Evolutionary conservation across 2,797 vertebrate genomes (phyloP).

Genomic region (Phaenicophaeus curvirostris): DNA sequence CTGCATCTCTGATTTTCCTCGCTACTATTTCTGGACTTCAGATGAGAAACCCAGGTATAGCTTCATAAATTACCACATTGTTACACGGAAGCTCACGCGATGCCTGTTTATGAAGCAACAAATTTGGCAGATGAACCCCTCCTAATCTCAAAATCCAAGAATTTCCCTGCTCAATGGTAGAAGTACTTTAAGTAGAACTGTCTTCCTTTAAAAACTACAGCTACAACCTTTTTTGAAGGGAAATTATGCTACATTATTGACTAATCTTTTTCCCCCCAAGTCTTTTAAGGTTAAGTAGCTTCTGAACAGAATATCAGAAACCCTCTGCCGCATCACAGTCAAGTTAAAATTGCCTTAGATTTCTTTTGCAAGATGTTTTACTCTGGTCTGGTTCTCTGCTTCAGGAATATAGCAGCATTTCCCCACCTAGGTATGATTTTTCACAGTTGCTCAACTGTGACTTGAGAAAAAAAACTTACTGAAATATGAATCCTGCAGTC

Average conservation of each 20-base stretch:
- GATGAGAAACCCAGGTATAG: neutral
- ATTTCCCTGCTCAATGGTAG: neutral
- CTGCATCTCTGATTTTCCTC: constrained; percentile 25
- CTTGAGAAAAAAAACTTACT: neutral
- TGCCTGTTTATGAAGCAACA: neutral
- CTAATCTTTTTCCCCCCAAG: no score
- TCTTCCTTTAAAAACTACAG: neutral
- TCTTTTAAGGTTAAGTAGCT: neutral
- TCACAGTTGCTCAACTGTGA: neutral
- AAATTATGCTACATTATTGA: neutral
- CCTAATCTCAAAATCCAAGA: neutral
- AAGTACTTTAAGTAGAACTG: neutral
- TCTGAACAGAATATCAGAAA: neutral
- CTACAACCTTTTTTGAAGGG: neutral
- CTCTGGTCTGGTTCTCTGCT: neutral
- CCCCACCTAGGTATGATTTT: neutral
- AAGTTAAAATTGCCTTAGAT: neutral
- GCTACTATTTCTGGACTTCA: constrained; percentile 19
- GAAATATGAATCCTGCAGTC: neutral
- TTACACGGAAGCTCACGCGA: neutral
- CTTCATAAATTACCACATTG: neutral
- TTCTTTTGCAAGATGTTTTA: neutral
- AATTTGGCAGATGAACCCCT: neutral
- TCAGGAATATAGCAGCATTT: neutral
- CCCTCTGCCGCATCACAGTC: neutral